Conservation (phyloP, 2,797 vertebrate genomes). For the Orientallactaga sibirica region DNA sequence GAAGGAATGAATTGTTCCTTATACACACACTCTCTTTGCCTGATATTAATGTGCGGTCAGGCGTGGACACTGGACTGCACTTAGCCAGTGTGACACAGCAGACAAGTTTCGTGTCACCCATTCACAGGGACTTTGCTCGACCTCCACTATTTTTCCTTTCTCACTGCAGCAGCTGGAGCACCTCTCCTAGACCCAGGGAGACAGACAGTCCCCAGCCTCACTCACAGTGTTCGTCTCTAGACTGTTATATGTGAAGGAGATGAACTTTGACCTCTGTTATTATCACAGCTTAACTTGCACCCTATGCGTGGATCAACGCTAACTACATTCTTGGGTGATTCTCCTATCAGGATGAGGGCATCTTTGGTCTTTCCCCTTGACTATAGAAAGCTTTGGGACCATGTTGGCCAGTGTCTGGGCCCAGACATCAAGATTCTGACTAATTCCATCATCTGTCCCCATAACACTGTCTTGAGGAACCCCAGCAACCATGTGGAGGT, state of each 20-base stretch:
- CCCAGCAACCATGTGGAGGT: not conserved
- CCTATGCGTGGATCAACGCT: not conserved
- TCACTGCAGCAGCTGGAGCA: not conserved
- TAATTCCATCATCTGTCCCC: conserved; percentile 10
- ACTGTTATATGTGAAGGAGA: not conserved
- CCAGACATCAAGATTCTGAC: not conserved
- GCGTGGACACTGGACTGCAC: not conserved
- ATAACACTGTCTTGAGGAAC: not conserved
- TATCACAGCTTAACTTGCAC: not conserved
- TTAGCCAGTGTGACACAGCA: not conserved
- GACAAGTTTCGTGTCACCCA: not conserved
- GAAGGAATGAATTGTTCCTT: not conserved
- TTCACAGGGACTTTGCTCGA: not conserved
- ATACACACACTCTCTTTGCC: not conserved
- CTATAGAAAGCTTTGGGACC: not conserved
- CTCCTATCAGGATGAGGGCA: not conserved
- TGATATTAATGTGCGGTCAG: not conserved
- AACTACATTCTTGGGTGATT: not conserved
- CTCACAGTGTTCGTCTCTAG: not conserved
- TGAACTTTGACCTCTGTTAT: not conserved
- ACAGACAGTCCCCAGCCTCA: not conserved
- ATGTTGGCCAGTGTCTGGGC: not conserved
- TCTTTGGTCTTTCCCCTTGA: not conserved
- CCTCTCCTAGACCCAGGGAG: not conserved
- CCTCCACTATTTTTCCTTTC: not conserved